Evolutionary conservation across 2,888 invertebrate genomes (phyloP).

Genomic region (Habroteleia sp.): DNA sequence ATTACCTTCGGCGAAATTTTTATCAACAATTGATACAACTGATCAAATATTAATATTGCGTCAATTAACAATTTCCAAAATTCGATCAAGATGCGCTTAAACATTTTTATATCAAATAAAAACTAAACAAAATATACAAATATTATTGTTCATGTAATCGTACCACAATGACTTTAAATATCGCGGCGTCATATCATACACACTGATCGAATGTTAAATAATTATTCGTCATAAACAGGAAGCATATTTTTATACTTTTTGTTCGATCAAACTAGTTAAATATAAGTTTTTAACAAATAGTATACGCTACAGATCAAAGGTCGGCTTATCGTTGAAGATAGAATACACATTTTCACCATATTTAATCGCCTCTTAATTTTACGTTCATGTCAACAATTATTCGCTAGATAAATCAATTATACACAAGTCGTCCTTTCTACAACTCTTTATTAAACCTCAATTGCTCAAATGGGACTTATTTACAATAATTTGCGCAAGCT

Average conservation of each 20-base stretch:
- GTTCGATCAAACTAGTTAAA: slow-evolving; percentile 9
- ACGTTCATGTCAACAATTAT: slow-evolving; percentile 3
- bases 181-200: background rate
- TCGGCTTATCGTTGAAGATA: slow-evolving; percentile 26
- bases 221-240: slow-evolving; percentile 24
- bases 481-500: no score
- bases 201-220: slow-evolving; percentile 4
- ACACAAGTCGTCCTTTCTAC: background rate
- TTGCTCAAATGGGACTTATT: no score
- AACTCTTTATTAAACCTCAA: no score
- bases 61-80: no score
- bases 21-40: no score
- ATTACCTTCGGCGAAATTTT: no score
- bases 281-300: slow-evolving; percentile 16
- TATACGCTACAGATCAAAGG: slow-evolving; percentile 28
- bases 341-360: no score
- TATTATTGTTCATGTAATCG: no score
- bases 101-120: no score
- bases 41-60: no score
- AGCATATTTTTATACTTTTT: background rate
- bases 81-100: no score
- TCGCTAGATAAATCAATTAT: slow-evolving; percentile 14
- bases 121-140: no score
- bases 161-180: slow-evolving; percentile 3
- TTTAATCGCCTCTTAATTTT: slow-evolving; percentile 2